Evolutionary conservation across 2,888 invertebrate species (phyloP).

Genomic region (Drosophila meridiana): DNA sequence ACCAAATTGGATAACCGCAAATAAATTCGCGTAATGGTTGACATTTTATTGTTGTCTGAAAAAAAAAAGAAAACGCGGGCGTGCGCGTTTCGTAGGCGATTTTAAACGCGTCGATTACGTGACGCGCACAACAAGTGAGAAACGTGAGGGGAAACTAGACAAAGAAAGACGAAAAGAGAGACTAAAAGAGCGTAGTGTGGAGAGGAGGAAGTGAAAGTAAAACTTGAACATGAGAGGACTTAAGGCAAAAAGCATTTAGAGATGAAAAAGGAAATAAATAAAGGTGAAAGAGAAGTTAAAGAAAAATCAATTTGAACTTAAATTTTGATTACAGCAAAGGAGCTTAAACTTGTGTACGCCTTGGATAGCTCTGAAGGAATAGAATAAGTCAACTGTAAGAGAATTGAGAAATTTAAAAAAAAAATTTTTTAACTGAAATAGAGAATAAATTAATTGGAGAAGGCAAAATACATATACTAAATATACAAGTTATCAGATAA

Average conservation of each 20-base stretch:
- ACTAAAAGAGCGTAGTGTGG: background rate
- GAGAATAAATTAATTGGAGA: background rate
- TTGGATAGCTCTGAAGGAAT: background rate
- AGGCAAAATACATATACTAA: background rate
- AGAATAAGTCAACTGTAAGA: background rate
- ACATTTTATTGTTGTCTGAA: conserved; percentile 40
- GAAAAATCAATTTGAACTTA: background rate
- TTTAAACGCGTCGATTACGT: conserved; percentile 35
- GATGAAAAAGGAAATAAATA: background rate
- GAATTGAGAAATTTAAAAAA: background rate
- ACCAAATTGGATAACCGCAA: conserved; percentile 69
- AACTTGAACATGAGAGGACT: background rate
- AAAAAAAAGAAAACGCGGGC: conserved; percentile 1
- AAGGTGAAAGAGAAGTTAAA: background rate
- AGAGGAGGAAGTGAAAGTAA: background rate
- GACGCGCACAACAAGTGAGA: conserved; percentile 24
- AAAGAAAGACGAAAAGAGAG: background rate
- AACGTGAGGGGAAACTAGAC: background rate
- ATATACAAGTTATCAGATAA: no score
- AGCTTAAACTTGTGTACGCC: background rate
- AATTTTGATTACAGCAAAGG: background rate
- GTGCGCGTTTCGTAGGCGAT: conserved; percentile 31
- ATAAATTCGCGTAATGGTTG: conserved; percentile 52
- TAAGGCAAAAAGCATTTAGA: no score
- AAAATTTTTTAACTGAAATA: background rate